A percentile compares a stretch with the other conserved stretches of the same genome.
Conservation (phyloP, 1,140 invertebrate genomes). For the Drosophila arizonae region DNA sequence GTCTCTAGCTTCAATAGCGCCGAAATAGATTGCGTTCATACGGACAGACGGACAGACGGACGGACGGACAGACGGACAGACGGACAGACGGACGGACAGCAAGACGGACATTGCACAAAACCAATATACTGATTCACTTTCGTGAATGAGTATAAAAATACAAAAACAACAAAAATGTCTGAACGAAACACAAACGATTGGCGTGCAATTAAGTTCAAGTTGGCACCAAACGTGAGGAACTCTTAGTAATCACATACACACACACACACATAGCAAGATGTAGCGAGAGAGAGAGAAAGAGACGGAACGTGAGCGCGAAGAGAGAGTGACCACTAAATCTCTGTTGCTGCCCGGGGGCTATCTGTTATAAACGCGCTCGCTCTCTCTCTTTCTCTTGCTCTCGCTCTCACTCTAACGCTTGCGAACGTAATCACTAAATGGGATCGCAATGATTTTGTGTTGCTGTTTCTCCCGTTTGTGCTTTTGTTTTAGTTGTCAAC, state of each 20-base stretch:
- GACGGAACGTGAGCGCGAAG: neutral
- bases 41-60: too few species aligned
- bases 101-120: too few species aligned
- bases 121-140: too few species aligned
- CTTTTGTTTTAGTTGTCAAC: slow-evolving; percentile 73
- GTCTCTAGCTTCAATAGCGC: too few species aligned
- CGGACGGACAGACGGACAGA: too few species aligned
- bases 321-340: slow-evolving; percentile 30
- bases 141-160: too few species aligned
- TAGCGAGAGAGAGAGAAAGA: neutral
- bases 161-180: too few species aligned
- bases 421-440: slow-evolving; percentile 51
- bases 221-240: slow-evolving; percentile 11
- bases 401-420: slow-evolving; percentile 15
- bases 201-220: slow-evolving; percentile 19
- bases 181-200: slow-evolving; percentile 17
- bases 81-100: too few species aligned
- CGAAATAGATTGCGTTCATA: too few species aligned
- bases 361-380: neutral
- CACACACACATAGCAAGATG: neutral
- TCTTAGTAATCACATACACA: slow-evolving; percentile 14
- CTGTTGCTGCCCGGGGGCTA: slow-evolving; percentile 7
- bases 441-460: slow-evolving; percentile 46
- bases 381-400: neutral
- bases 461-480: slow-evolving; percentile 24